Conservation (phyloP, 2,888 invertebrate genomes). For the Blastobasis adustella region DNA sequence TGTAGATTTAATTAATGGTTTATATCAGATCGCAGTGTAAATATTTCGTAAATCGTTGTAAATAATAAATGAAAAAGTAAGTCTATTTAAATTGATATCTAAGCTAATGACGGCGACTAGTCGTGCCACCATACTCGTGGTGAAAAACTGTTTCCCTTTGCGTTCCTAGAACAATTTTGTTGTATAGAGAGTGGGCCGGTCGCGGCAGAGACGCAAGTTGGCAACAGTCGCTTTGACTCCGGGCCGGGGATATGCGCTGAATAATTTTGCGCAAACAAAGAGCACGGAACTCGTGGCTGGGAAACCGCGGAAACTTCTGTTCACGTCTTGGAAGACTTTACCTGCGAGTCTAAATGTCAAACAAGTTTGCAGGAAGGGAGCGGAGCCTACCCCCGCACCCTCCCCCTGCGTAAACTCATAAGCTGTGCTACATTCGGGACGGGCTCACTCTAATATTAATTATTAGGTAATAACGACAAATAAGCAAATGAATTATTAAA, state of each 20-base stretch:
- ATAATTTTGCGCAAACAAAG: constrained; percentile 5
- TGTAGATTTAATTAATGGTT: constrained; percentile 35
- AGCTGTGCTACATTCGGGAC: constrained; percentile 14
- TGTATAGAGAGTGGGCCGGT: too few relatives aligned
- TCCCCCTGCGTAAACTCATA: background rate
- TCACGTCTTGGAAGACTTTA: constrained; percentile 10
- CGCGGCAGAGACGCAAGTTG: background rate
- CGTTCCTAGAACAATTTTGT: constrained; percentile 59
- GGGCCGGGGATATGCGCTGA: constrained; percentile 3
- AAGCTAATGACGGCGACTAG: constrained; percentile 19
- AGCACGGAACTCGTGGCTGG: background rate
- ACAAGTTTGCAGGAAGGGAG: constrained; percentile 23
- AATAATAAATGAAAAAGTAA: constrained; percentile 34
- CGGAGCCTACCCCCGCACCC: constrained; percentile 13
- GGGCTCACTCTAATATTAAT: constrained; percentile 26
- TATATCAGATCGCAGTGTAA: constrained; percentile 59
- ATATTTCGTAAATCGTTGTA: constrained; percentile 59
- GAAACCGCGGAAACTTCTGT: constrained; percentile 8
- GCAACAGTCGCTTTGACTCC: background rate
- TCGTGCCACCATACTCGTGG: constrained; percentile 47
- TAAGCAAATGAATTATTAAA: constrained; percentile 39
- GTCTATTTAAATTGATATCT: constrained; percentile 21
- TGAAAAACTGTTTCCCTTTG: constrained; percentile 44
- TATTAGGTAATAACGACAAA: constrained; percentile 57
- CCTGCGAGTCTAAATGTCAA: constrained; percentile 24